phyloP scores from a whole-genome alignment of 2,797 vertebrate species.

The Lacerta agilis region DNA sequence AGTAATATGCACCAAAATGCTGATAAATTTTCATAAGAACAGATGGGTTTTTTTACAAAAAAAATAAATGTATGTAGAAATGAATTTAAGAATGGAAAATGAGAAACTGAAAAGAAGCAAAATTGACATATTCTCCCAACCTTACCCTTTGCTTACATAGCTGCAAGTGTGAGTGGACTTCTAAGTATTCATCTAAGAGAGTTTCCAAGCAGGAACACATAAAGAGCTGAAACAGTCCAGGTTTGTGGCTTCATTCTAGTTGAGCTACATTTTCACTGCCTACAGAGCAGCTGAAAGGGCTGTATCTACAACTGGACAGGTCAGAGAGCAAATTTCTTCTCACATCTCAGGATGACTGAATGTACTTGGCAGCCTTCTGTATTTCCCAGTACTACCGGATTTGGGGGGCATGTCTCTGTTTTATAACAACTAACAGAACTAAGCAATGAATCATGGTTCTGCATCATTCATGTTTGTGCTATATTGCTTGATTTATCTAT shows the following conservation, averaged over 20 bases:
- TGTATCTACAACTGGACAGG: neutral
- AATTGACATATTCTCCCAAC: no score
- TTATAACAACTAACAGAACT: neutral
- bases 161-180: neutral
- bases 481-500: neutral
- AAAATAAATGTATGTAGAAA: no score
- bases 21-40: no score
- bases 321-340: neutral
- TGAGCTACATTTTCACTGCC: neutral
- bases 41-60: no score
- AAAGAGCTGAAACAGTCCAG: neutral
- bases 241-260: neutral
- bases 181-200: neutral
- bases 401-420: neutral
- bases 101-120: no score
- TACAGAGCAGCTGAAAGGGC: neutral
- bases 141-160: neutral
- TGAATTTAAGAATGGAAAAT: no score
- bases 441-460: neutral
- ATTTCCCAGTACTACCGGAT: neutral
- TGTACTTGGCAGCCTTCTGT: neutral
- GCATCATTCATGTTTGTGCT: neutral
- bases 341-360: neutral
- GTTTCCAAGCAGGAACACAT: neutral
- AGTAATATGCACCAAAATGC: no score